phyloP scores from a whole-genome alignment of 2,797 vertebrate species.

The Allobates femoralis region DNA sequence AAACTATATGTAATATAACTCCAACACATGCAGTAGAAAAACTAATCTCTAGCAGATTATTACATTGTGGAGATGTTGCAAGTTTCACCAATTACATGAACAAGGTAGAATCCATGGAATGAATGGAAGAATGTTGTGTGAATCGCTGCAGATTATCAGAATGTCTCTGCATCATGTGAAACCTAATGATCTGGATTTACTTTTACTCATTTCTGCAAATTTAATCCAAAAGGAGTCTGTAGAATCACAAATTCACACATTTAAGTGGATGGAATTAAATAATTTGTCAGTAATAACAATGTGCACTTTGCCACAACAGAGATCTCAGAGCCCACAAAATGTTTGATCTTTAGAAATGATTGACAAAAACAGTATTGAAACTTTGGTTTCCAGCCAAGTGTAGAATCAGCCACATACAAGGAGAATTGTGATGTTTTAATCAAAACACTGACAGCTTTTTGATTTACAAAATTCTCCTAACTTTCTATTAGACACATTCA shows the following conservation, averaged over 20 bases:
- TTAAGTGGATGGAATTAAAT: not conserved
- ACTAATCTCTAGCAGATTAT: not conserved
- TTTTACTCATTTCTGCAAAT: not conserved
- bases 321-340: not conserved
- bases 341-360: not conserved
- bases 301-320: not conserved
- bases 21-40: not conserved
- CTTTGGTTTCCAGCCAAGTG: not conserved
- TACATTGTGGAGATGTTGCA: not conserved
- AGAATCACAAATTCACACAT: not conserved
- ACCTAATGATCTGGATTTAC: not conserved
- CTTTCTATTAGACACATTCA: too few species aligned
- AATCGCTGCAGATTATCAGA: too few species aligned
- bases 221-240: not conserved
- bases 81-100: not conserved
- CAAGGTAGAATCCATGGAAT: too few species aligned
- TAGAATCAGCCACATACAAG: too few species aligned
- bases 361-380: not conserved
- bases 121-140: too few species aligned
- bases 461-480: too few species aligned
- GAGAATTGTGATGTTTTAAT: too few species aligned
- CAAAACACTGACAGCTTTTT: too few species aligned
- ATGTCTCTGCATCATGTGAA: too few species aligned
- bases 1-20: not conserved
- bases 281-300: not conserved